A percentile compares a stretch with the other conserved stretches of the same genome.
Conservation (phyloP, 1,140 invertebrate species). For the Leptinotarsa lineolata region DNA sequence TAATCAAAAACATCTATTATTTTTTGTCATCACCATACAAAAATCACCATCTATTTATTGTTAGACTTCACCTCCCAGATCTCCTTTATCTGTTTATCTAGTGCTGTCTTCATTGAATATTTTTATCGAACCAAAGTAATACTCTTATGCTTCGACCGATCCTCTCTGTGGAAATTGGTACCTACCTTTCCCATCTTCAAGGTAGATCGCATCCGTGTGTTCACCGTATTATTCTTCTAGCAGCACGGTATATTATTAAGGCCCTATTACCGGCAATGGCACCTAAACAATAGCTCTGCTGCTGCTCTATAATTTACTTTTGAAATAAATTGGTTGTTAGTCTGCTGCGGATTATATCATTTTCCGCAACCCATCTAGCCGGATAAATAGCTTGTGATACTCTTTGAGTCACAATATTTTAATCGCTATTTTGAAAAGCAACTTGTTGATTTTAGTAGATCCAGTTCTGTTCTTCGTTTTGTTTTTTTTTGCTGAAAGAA, state of each 20-base stretch:
- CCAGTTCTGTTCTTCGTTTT: too few relatives aligned
- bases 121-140: too few relatives aligned
- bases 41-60: too few relatives aligned
- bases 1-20: too few relatives aligned
- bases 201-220: constrained; percentile 12
- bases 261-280: constrained; percentile 36
- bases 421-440: too few relatives aligned
- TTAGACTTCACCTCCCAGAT: too few relatives aligned
- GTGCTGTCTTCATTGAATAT: too few relatives aligned
- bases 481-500: too few relatives aligned
- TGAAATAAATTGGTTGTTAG: constrained; percentile 41
- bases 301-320: constrained; percentile 37
- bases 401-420: not conserved
- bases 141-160: not conserved
- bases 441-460: too few relatives aligned
- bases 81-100: too few relatives aligned
- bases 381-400: not conserved
- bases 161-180: not conserved
- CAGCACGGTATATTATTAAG: constrained; percentile 32
- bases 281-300: constrained; percentile 37
- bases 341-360: constrained; percentile 31
- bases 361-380: constrained; percentile 16
- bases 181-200: constrained; percentile 11
- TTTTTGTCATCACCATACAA: too few relatives aligned
- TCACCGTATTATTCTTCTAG: constrained; percentile 13